Evolutionary conservation across 2,888 invertebrate genomes (phyloP).

Genomic region (Meta bourneti): DNA sequence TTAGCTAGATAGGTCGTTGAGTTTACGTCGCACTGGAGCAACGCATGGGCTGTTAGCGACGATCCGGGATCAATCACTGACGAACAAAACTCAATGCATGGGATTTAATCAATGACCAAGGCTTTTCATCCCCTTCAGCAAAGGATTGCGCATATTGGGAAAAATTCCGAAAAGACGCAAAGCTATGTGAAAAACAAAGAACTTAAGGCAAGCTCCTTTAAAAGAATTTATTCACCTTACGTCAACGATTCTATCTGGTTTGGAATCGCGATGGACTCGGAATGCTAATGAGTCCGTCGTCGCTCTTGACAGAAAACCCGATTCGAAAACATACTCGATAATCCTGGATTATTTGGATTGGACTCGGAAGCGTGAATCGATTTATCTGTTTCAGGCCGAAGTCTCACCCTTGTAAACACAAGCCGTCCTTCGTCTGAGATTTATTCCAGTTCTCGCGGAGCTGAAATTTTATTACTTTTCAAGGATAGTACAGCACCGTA

Average conservation of each 20-base stretch:
- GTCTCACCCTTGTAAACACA: constrained; percentile 10
- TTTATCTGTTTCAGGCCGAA: neutral
- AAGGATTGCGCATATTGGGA: neutral
- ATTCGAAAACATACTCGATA: neutral
- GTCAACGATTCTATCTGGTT: neutral
- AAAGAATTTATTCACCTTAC: neutral
- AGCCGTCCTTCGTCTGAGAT: constrained; percentile 22
- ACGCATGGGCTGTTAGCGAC: too few species aligned
- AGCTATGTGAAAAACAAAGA: neutral
- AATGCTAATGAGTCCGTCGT: neutral
- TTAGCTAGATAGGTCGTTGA: too few species aligned
- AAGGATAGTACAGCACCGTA: neutral
- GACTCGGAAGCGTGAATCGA: neutral
- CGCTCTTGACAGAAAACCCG: neutral
- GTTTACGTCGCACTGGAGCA: too few species aligned
- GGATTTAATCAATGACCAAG: neutral
- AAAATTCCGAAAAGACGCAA: neutral
- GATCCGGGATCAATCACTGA: too few species aligned
- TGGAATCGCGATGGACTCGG: neutral
- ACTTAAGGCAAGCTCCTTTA: neutral
- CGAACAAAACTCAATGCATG: too few species aligned
- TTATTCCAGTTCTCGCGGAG: neutral
- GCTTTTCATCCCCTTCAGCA: neutral
- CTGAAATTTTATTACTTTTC: neutral
- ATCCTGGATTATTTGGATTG: constrained; percentile 3